These are phyloP conservation scores for Adelosebastes latens DNA, from an alignment of 2,797 vertebrate species.

Conservation along the genomic window DNA sequence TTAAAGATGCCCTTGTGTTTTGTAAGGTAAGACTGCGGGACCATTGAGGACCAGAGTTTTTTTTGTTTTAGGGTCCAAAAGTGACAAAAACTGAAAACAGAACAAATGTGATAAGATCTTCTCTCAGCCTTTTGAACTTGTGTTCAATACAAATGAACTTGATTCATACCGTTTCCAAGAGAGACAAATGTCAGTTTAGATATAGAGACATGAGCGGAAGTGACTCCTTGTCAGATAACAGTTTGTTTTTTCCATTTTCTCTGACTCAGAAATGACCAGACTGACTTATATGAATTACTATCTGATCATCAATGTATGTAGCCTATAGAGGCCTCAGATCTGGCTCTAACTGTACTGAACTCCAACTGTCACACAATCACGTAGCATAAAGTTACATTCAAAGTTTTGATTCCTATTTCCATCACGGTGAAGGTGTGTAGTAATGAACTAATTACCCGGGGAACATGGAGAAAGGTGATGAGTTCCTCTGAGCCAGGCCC, in stretches of 20 bases:
- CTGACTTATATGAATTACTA: background rate
- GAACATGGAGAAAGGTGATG: slow-evolving; percentile 60
- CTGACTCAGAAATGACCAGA: background rate
- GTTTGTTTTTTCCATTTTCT: background rate
- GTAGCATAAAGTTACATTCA: background rate
- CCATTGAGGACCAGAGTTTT: no score
- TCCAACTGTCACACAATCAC: background rate
- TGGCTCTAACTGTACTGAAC: background rate
- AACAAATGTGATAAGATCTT: background rate
- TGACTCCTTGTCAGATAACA: background rate
- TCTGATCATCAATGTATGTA: background rate
- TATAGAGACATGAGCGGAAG: background rate
- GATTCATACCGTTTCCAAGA: background rate
- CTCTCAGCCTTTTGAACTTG: background rate
- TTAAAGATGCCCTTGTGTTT: background rate
- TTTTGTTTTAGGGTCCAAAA: background rate
- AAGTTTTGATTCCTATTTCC: background rate
- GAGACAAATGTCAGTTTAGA: background rate
- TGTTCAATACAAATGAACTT: background rate
- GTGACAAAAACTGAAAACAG: background rate
- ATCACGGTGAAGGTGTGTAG: background rate
- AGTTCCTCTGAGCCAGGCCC: slow-evolving; percentile 61
- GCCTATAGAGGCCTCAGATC: background rate
- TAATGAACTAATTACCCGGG: slow-evolving; percentile 66
- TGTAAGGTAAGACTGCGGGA: background rate